Evolutionary conservation across 1,140 invertebrate genomes (phyloP), one percentile per base, ranked within the genome.

Genomic region (Phymastichus coffea): DNA sequence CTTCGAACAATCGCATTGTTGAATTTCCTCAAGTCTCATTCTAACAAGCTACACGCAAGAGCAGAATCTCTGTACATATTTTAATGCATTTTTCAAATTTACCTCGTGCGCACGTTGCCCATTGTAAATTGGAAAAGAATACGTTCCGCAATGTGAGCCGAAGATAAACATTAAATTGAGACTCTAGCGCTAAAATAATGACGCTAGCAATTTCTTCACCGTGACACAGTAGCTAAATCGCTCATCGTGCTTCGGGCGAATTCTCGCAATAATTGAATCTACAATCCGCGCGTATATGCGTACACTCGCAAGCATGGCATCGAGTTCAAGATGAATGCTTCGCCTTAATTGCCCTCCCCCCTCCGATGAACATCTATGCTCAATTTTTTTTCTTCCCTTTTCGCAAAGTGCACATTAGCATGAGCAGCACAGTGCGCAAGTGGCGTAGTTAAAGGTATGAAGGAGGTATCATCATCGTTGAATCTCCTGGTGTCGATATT

Each of bases 241-340:
- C n/a, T n/a, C n/a, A n/a, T n/a, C n/a, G n/a, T n/a, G n/a, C n/a
- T n/a, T n/a, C n/a, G n/a, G n/a, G n/a, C n/a, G n/a, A n/a, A n/a
- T n/a, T n/a, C n/a, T n/a, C n/a, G n/a, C n/a, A n/a, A n/a, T n/a
- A n/a, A n/a, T n/a, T n/a, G n/a, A n/a, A n/a, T n/a, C n/a, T n/a
- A n/a, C n/a, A n/a, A n/a, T n/a, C 17, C 33, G 9, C 19, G 30
- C 23, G 4, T 22, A 51, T 4, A n/a, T n/a, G 7, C n/a, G 20
- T n/a, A 8, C 15, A 30, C 12, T 33, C 22, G 33, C 9, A n/a
- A 20, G 10, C 20, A 23, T 55, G 52, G 43, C 52, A 44, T 55
- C 38, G 28, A 8, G 9, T 55, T 35, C 23, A 33, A 30, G 44
- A 51, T 22, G 26, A 44, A 51, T 52, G 48, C 48, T 22, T 46